Evolutionary conservation across 2,888 invertebrate species (phyloP).

Genomic region (Drosophila sordidula): DNA sequence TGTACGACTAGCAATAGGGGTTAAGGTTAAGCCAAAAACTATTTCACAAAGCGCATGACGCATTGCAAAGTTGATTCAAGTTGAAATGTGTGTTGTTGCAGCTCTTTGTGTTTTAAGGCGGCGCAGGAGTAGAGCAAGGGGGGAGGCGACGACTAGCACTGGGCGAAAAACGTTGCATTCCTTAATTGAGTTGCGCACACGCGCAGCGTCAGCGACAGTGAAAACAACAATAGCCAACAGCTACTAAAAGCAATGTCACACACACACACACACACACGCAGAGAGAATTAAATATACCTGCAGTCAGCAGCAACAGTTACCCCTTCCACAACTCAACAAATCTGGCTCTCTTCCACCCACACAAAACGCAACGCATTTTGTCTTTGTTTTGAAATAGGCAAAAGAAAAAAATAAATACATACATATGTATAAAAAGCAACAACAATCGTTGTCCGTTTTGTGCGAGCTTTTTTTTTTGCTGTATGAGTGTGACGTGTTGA

Average conservation of each 20-base stretch:
- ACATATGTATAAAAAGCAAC: conserved; percentile 8
- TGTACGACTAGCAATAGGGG: conserved; percentile 24
- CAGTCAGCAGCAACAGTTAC: conserved; percentile 18
- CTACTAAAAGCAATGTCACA: conserved; percentile 61
- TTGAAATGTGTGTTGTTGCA: conserved; percentile 11
- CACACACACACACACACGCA: conserved; percentile 27
- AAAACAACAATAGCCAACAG: conserved; percentile 37
- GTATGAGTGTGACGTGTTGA: conserved; percentile 12
- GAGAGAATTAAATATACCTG: conserved; percentile 7
- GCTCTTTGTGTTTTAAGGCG: conserved; percentile 28
- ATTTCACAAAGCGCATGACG: conserved; percentile 60
- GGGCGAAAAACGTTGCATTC: conserved; percentile 60
- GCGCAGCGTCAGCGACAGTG: conserved; percentile 39
- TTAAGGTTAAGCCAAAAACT: conserved; percentile 57
- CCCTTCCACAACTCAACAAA: conserved; percentile 11
- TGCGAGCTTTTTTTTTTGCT: conserved; percentile 17
- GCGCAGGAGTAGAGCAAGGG: background rate
- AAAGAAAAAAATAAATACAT: conserved; percentile 14
- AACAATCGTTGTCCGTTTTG: conserved; percentile 21
- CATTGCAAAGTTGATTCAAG: conserved; percentile 53
- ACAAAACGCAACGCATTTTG: conserved; percentile 63
- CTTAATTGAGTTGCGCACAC: conserved; percentile 73
- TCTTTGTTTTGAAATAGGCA: conserved; percentile 69
- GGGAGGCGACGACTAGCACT: conserved; percentile 1
- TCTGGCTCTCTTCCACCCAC: conserved; percentile 8